Evolutionary conservation across 2,113 vertebrate genomes (phyloP).

Genomic region (Aptenodytes forsteri): DNA sequence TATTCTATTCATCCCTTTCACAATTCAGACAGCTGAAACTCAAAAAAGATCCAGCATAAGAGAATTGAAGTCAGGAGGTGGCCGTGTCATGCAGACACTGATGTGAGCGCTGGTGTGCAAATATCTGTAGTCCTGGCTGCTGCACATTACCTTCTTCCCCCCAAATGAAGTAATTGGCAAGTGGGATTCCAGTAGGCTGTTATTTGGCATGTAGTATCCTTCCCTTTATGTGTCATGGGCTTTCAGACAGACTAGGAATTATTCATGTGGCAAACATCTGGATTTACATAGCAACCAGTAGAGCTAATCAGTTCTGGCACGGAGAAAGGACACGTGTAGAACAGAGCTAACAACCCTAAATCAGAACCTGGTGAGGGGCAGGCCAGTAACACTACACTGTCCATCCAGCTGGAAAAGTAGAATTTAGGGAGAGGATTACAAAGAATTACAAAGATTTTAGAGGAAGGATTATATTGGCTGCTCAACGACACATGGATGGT

Average conservation of each 20-base stretch:
- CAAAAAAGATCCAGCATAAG: background rate
- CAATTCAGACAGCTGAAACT: background rate
- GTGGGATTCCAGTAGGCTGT: background rate
- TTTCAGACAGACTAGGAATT: background rate
- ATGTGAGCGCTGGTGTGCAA: background rate
- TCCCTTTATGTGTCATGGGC: background rate
- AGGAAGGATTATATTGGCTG: background rate
- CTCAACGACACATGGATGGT: background rate
- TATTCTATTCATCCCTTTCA: background rate
- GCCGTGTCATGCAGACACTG: background rate
- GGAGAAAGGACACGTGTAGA: background rate
- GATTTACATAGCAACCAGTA: background rate
- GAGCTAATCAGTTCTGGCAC: background rate
- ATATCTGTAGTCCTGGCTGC: background rate
- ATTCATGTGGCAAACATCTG: conserved; percentile 39
- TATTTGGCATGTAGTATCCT: background rate
- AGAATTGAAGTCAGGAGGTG: background rate
- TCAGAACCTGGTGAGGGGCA: background rate
- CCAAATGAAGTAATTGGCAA: background rate
- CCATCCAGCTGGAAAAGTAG: background rate
- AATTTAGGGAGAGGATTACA: background rate
- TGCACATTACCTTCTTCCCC: background rate
- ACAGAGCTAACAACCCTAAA: background rate
- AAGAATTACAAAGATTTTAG: background rate
- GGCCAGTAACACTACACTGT: background rate